Base-by-base conservation (phyloP, 1,140 invertebrate species). In the Gonatopus flavifemur region DNA sequence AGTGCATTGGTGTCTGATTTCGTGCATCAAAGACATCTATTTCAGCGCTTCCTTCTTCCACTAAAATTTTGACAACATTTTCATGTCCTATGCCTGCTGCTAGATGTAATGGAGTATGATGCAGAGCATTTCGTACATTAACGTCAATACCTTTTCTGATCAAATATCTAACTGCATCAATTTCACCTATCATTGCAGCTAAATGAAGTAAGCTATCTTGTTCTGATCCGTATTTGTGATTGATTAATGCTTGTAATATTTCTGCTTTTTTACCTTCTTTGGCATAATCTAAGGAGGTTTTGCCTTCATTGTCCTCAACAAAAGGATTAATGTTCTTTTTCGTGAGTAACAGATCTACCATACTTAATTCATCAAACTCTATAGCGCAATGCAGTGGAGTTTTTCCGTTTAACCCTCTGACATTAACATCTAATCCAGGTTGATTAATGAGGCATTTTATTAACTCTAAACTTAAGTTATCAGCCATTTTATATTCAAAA, bases 341-440 rank as follows among this genome's bases (percentile, higher is more conserved):
- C 5, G 5, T 36, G n/a, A 36, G 33, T 36, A 36, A 15, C n/a
- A 36, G 33, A 36, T 5, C 33, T 6, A 36, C 33, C 33, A 49
- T 49, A 12, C 38, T 49, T 46, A 43, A 10, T 18, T 49, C 46
- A 21, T 44, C 35, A 49, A 49, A 46, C 22, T 39, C 37, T 25
- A 36, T 8, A 46, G 42, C 46, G 16, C 16, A 30, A 39, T 49
- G 38, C 28, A 49, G 37, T 25, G 37, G 46, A 6, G 42, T 49
- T 25, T 49, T 49, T 36, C 46, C 24, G 35, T 49, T 41, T 36
- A 21, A 39, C 43, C 46, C 42, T 36, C 42, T 49, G 24, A 39
- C 42, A 49, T 49, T 28, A 49, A 21, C 25, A 36, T 49, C 38
- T 36, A 44, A 20, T 19, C 46, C 18, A 36, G 37, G 35, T 36